phyloP scores from a whole-genome alignment of 2,113 vertebrate genomes.

The Prunella fulvescens region DNA sequence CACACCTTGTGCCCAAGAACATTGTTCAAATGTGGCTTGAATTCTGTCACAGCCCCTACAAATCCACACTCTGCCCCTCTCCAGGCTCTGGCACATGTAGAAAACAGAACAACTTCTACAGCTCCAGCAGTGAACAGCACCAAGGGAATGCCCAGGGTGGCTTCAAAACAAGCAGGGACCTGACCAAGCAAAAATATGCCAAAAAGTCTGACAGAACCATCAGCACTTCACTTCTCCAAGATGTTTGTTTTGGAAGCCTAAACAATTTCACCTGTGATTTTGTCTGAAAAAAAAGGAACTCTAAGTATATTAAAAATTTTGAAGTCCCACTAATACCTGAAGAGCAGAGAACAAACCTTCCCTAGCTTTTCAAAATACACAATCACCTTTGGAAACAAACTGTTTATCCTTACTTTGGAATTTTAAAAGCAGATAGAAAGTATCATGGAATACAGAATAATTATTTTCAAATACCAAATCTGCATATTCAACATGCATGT shows the following conservation, averaged over 20 bases:
- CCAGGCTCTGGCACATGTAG: background rate
- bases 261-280: background rate
- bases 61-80: background rate
- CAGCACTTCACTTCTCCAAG: background rate
- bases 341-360: background rate
- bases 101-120: accelerated
- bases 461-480: background rate
- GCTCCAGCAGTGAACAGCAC: background rate
- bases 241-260: background rate
- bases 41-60: accelerated
- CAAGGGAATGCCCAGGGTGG: background rate
- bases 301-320: background rate
- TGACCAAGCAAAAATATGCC: background rate
- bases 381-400: background rate
- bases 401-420: background rate
- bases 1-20: background rate
- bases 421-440: background rate
- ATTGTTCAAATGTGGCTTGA: accelerated
- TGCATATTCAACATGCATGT: background rate
- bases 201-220: background rate
- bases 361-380: background rate
- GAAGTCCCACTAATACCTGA: background rate
- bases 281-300: background rate
- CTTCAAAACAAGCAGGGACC: background rate
- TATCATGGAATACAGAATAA: background rate